A percentile compares a stretch with the other conserved stretches of the same genome.
phyloP scores from a whole-genome alignment of 2,797 vertebrate species.

The Macroramphosus scolopax region DNA sequence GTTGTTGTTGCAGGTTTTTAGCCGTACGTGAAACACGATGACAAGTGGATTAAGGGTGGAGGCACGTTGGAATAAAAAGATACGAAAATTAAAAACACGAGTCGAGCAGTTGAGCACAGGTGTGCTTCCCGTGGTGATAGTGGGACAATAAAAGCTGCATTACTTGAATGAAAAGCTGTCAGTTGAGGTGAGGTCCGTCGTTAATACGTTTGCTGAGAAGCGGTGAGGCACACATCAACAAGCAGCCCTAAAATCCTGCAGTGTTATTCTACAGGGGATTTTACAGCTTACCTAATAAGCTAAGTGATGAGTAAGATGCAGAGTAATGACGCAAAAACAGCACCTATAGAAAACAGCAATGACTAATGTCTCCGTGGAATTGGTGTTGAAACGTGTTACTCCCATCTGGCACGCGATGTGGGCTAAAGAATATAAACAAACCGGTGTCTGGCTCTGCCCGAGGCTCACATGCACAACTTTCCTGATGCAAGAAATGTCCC shows the following conservation, averaged over 20 bases:
- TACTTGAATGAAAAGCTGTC: slow-evolving; percentile 49
- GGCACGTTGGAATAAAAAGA: too few species aligned
- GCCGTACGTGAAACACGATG: too few species aligned
- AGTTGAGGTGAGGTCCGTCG: slow-evolving; percentile 60
- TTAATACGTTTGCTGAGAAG: too few species aligned
- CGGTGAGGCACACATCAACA: slow-evolving; percentile 29
- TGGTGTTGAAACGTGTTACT: slow-evolving; percentile 66
- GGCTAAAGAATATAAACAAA: slow-evolving; percentile 70
- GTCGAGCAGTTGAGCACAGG: slow-evolving; percentile 7
- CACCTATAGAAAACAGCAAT: slow-evolving; percentile 55
- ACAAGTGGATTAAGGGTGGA: too few species aligned
- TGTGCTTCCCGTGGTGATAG: slow-evolving; percentile 4
- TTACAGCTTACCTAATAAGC: slow-evolving; percentile 57
- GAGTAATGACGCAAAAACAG: slow-evolving; percentile 46
- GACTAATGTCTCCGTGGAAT: slow-evolving; percentile 66
- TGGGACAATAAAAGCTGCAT: slow-evolving; percentile 32
- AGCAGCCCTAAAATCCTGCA: slow-evolving; percentile 39
- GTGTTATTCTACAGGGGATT: slow-evolving; percentile 52
- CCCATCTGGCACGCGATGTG: slow-evolving; percentile 72
- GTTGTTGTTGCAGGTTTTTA: too few species aligned
- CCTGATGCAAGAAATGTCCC: slow-evolving; percentile 24
- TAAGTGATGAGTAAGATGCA: slow-evolving; percentile 57
- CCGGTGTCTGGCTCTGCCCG: slow-evolving; percentile 45
- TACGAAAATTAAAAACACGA: too few species aligned
- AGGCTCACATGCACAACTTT: slow-evolving; percentile 18